phyloP scores from a whole-genome alignment of 2,797 vertebrate genomes.

The Darevskia mixta region DNA sequence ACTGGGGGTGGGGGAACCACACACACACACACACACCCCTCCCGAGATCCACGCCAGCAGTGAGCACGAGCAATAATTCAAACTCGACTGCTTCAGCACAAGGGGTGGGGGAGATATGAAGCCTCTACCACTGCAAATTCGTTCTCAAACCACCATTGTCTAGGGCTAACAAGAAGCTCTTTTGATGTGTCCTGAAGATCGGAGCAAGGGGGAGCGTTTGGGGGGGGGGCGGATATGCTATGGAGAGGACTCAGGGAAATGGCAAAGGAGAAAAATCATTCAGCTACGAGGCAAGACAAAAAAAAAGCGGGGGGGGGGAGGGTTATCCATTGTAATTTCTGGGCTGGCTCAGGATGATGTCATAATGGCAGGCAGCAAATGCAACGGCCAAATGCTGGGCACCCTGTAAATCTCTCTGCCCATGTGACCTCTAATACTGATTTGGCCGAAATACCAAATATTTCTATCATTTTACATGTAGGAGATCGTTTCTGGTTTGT shows the following conservation, averaged over 20 bases:
- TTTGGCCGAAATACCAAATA: conserved; percentile 57
- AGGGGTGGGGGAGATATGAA: not conserved
- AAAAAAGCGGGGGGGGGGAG: conserved; percentile 49
- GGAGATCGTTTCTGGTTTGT: conserved; percentile 49
- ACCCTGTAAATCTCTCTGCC: conserved; percentile 70
- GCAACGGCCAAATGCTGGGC: conserved; percentile 71
- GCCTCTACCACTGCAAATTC: conserved; percentile 17
- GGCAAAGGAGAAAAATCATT: conserved; percentile 59
- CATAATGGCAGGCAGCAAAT: conserved; percentile 79
- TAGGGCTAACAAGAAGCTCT: not conserved
- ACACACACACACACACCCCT: not conserved
- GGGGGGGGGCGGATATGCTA: not conserved
- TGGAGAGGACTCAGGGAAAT: conserved; percentile 57
- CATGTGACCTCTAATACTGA: conserved; percentile 79
- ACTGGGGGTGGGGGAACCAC: not conserved
- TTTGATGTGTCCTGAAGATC: conserved; percentile 23
- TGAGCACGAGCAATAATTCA: conserved; percentile 21
- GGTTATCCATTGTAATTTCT: conserved; percentile 75
- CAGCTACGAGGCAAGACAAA: conserved; percentile 71
- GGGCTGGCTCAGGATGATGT: conserved; percentile 83
- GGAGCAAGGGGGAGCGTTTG: conserved; percentile 23
- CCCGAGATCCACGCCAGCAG: conserved; percentile 7
- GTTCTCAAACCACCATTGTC: conserved; percentile 13
- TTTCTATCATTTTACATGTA: conserved; percentile 57
- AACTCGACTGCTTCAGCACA: conserved; percentile 59